Base-by-base conservation (phyloP, 2,113 vertebrate genomes). In the Recurvirostra avosetta region DNA sequence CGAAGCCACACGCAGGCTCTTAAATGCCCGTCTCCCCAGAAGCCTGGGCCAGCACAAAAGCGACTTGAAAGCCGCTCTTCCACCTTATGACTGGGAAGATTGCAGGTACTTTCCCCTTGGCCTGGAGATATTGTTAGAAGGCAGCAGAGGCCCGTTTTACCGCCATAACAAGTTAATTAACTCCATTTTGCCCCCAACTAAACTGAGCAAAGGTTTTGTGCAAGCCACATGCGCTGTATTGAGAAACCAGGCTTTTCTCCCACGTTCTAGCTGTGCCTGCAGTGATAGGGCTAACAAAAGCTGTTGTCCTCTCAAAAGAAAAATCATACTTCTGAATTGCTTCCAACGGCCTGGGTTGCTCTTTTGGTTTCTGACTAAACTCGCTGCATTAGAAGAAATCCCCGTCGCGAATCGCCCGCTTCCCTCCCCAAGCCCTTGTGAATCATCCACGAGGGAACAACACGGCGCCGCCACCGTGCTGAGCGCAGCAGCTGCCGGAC, bases 111-210 rank as follows among this genome's bases (percentile, higher is more conserved):
- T 97, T 93, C 77, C 85, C 53, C 30, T 93, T 95, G 91, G 87
- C 96, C 96, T 88, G 92, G 66, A 94, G 90, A 68, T 82, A 79
- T 56, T 96, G 87, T 91, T 76, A 86, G 93, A 95, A 96, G 87
- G 53, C 58, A 87, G 58, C 65, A 90, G 67, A 97, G 45, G 70
- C 85, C 53, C 13, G 4, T 93, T 96, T 91, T 86, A 79, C 56
- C 2, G 3, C 93, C 62, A 22, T 82, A 66, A 29, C 55, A 68
- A 70, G 81, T 84, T 89, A 91, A 91, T 97, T 94, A 94, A 90
- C 71, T 90, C 62, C 0, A 45, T 94, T 93, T 94, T 66, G 45
- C 15, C 58, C 53, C 53, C 66, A 82, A 1, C 40, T 22, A 76
- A 86, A 87, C 49, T 61, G 74, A 82, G 81, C 53, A 90, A 84